phyloP scores from a whole-genome alignment of 2,888 invertebrate genomes.

The Tridacna crocea region DNA sequence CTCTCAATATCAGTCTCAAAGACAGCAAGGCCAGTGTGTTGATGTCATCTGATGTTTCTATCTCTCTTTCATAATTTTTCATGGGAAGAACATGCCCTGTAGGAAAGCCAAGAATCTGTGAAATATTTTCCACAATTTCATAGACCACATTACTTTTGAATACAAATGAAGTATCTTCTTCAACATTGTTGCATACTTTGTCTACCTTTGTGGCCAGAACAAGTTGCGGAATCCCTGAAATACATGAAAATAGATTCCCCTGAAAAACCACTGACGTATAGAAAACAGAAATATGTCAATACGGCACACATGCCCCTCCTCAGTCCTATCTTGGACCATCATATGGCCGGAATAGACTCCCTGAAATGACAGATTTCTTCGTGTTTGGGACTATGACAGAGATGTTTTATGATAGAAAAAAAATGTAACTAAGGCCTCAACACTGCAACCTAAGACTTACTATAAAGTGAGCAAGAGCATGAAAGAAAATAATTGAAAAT shows the following conservation, averaged over 20 bases:
- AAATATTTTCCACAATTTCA: conserved; percentile 48
- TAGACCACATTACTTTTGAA: conserved; percentile 38
- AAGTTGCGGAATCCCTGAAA: conserved; percentile 14
- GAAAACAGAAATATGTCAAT: too few relatives aligned
- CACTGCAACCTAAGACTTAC: too few relatives aligned
- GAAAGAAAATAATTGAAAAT: too few relatives aligned
- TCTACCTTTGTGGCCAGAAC: conserved; percentile 64
- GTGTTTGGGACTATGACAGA: too few relatives aligned
- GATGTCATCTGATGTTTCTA: conserved; percentile 41
- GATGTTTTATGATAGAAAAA: too few relatives aligned
- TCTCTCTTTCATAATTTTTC: conserved; percentile 64
- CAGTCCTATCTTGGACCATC: too few relatives aligned
- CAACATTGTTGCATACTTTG: conserved; percentile 45
- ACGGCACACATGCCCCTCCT: too few relatives aligned
- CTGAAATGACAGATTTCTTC: too few relatives aligned
- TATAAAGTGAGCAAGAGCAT: too few relatives aligned
- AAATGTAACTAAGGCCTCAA: too few relatives aligned
- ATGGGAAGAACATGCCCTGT: conserved; percentile 54
- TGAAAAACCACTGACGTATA: too few relatives aligned
- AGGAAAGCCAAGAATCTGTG: conserved; percentile 58
- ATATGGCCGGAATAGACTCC: too few relatives aligned
- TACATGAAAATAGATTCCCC: not conserved
- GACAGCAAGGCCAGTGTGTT: conserved; percentile 53
- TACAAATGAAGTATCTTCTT: conserved; percentile 37
- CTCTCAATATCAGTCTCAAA: conserved; percentile 54